Evolutionary conservation across 2,888 invertebrate species (phyloP).

Genomic region (Epistrophella euchroma): DNA sequence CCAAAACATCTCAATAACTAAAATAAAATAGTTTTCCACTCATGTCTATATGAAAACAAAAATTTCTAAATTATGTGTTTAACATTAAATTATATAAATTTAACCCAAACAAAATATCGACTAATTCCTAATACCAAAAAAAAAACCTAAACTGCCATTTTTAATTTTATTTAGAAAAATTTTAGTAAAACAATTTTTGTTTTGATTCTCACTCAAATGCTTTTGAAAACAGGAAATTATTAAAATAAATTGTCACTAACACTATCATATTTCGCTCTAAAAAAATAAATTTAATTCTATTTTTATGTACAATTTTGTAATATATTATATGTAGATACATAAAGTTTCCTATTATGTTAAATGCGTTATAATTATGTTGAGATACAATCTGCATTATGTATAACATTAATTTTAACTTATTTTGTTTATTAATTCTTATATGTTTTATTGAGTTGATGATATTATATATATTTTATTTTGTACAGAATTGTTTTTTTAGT

Average conservation of each 20-base stretch:
- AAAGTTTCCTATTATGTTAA: slow-evolving; percentile 70
- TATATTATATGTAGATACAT: slow-evolving; percentile 34
- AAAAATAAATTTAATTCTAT: slow-evolving; percentile 11
- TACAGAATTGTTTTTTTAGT: slow-evolving; percentile 57
- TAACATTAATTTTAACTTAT: slow-evolving; percentile 5
- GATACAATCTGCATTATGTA: not conserved
- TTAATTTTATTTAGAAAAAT: slow-evolving; percentile 54
- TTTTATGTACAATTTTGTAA: slow-evolving; percentile 34
- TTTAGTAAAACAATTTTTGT: slow-evolving; percentile 59
- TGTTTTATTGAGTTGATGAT: slow-evolving; percentile 59
- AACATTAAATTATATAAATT: slow-evolving; percentile 5
- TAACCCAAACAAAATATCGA: slow-evolving; percentile 21
- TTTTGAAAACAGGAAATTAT: slow-evolving; percentile 22
- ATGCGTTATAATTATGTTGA: slow-evolving; percentile 33
- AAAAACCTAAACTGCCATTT: slow-evolving; percentile 65
- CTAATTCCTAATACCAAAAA: slow-evolving; percentile 65
- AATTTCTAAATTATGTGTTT: not conserved
- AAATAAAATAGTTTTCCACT: not conserved
- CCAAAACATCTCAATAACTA: slow-evolving; percentile 6
- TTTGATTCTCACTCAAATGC: slow-evolving; percentile 45
- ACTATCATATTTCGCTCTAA: slow-evolving; percentile 31
- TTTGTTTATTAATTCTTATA: slow-evolving; percentile 45
- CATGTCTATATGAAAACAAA: not conserved
- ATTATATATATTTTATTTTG: slow-evolving; percentile 64
- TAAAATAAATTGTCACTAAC: slow-evolving; percentile 29